Percentiles rank a stretch among this genome's conserved stretches.
These are phyloP conservation scores for Schrankia costaestrigalis DNA, from an alignment of 2,888 invertebrate genomes.

Conservation along the genomic window DNA sequence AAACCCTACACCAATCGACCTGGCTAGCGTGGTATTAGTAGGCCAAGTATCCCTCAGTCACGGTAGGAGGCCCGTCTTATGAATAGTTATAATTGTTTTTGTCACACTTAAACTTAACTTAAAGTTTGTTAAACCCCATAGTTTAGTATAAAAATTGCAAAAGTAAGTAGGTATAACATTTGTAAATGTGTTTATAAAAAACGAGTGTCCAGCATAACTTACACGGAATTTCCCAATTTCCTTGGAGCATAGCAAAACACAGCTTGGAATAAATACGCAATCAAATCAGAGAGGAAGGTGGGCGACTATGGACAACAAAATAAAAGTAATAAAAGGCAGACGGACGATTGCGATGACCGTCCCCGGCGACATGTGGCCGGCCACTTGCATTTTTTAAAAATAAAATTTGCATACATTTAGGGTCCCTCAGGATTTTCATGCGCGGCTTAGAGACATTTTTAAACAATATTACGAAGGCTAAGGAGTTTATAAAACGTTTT, in stretches of 20 bases:
- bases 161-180: too few species aligned
- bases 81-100: too few species aligned
- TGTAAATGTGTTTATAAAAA: constrained; percentile 4
- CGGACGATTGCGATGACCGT: constrained; percentile 33
- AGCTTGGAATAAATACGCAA: constrained; percentile 48
- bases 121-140: too few species aligned
- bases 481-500: constrained; percentile 39
- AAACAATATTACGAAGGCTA: constrained; percentile 37
- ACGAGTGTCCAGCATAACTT: constrained; percentile 4
- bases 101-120: too few species aligned
- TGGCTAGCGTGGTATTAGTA: too few species aligned
- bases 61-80: too few species aligned
- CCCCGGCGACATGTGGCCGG: constrained; percentile 64
- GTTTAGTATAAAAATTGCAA: too few species aligned
- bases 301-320: constrained; percentile 43
- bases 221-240: constrained; percentile 8
- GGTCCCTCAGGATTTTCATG: constrained; percentile 37
- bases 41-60: too few species aligned
- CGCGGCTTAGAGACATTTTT: constrained; percentile 33
- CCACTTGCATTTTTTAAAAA: constrained; percentile 74
- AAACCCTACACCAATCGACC: too few species aligned
- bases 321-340: constrained; percentile 51
- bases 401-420: constrained; percentile 76
- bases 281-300: constrained; percentile 47
- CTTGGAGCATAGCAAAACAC: constrained; percentile 26